phyloP scores from a whole-genome alignment of 2,888 invertebrate species.

The Tuberolachnus salignus region DNA sequence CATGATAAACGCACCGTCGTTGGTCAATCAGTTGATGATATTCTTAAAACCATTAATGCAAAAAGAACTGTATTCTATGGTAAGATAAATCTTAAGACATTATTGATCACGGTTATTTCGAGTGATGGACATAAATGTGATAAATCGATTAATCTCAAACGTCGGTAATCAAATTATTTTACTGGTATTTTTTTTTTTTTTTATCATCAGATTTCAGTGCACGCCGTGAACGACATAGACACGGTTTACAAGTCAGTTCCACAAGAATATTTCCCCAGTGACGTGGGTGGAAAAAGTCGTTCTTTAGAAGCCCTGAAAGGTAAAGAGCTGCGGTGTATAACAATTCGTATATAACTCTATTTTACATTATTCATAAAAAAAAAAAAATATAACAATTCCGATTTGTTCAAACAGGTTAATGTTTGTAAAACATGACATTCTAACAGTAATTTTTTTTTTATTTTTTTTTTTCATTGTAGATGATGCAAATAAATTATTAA shows the following conservation, averaged over 20 bases:
- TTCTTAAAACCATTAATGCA: conserved; percentile 57
- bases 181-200: too few species aligned
- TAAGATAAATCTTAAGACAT: conserved; percentile 21
- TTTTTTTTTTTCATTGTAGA: conserved; percentile 30
- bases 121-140: neutral
- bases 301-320: conserved; percentile 54
- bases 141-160: too few species aligned
- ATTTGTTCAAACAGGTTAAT: too few species aligned
- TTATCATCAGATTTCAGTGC: conserved; percentile 52
- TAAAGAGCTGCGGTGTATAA: neutral
- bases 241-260: conserved; percentile 53
- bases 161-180: too few species aligned
- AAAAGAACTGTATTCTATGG: conserved; percentile 56
- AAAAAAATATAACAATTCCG: too few species aligned
- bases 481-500: neutral
- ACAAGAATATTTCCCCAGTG: conserved; percentile 51
- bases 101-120: neutral
- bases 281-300: conserved; percentile 55
- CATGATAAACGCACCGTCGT: conserved; percentile 56
- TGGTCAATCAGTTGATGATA: conserved; percentile 56
- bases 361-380: too few species aligned
- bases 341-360: too few species aligned
- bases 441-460: neutral
- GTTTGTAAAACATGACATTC: too few species aligned
- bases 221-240: conserved; percentile 39